phyloP scores from a whole-genome alignment of 2,888 invertebrate species.

The Tetramorium bicarinatum region DNA sequence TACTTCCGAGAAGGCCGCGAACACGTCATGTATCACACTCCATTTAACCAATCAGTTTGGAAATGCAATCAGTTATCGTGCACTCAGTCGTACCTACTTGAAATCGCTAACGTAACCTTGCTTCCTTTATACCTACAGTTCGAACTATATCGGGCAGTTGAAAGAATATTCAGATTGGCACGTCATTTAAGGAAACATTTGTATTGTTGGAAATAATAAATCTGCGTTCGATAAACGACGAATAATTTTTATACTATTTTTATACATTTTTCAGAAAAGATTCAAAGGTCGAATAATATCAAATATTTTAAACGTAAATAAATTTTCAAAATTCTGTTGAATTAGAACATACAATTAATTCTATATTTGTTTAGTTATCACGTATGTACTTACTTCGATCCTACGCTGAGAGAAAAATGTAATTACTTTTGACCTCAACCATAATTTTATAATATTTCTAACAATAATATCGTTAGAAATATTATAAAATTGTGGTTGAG shows the following conservation, averaged over 20 bases:
- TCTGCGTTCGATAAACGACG: neutral
- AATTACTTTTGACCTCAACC: too few species aligned
- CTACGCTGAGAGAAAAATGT: too few species aligned
- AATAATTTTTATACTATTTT: neutral
- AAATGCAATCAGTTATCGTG: constrained; percentile 34
- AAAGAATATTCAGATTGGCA: neutral
- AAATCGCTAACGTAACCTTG: constrained; percentile 20
- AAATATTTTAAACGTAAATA: neutral
- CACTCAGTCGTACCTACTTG: constrained; percentile 8
- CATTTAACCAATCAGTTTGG: constrained; percentile 25
- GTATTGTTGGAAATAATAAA: constrained; percentile 1
- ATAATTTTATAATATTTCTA: too few species aligned
- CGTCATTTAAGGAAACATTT: constrained; percentile 11
- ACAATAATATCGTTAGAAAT: too few species aligned
- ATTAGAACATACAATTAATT: neutral
- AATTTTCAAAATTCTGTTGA: neutral
- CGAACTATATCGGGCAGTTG: neutral
- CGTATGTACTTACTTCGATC: neutral
- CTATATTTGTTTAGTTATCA: neutral
- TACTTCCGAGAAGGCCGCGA: neutral
- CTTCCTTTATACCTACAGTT: neutral
- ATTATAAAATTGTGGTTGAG: too few species aligned
- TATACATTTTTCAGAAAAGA: neutral
- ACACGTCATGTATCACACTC: constrained; percentile 12
- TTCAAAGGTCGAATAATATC: neutral